Conservation (phyloP, 2,888 invertebrate genomes). For the Plagodis dolabraria region DNA sequence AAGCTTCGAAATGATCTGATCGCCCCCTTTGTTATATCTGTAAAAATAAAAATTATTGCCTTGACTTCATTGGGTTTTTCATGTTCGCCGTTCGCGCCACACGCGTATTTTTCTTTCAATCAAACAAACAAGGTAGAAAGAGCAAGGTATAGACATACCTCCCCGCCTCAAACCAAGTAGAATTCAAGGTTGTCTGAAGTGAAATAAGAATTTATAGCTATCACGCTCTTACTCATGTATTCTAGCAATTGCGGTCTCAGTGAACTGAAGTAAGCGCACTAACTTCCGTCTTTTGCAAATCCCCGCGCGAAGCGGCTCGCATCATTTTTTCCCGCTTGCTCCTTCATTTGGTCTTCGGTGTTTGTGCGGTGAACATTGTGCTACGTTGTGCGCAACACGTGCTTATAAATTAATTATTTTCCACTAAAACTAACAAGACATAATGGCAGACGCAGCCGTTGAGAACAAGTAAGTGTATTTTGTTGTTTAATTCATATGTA, state of each 20-base stretch:
- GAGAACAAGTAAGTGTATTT: constrained; percentile 87
- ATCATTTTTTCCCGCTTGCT: constrained; percentile 70
- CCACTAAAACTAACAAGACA: constrained; percentile 61
- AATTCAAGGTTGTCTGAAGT: constrained; percentile 72
- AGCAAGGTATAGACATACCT: constrained; percentile 64
- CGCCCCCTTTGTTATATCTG: no score
- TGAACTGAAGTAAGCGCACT: constrained; percentile 55
- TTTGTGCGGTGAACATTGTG: constrained; percentile 79
- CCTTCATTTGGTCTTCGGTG: constrained; percentile 81
- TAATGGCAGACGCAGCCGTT: constrained; percentile 89
- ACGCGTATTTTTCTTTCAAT: no score
- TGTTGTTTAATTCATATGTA: constrained; percentile 40
- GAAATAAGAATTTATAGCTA: constrained; percentile 41
- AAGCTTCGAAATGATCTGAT: no score
- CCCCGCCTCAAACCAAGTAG: constrained; percentile 50
- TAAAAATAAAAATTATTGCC: no score
- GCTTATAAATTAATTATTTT: constrained; percentile 56
- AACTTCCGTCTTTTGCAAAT: constrained; percentile 61
- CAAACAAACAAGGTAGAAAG: constrained; percentile 58
- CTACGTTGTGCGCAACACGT: constrained; percentile 75
- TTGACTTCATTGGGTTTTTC: no score
- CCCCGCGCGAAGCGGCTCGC: constrained; percentile 68
- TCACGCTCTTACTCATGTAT: constrained; percentile 52
- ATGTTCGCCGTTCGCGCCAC: no score
- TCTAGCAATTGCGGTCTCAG: constrained; percentile 48